Conservation (phyloP, 2,888 invertebrate species). For the Blera fallax region DNA sequence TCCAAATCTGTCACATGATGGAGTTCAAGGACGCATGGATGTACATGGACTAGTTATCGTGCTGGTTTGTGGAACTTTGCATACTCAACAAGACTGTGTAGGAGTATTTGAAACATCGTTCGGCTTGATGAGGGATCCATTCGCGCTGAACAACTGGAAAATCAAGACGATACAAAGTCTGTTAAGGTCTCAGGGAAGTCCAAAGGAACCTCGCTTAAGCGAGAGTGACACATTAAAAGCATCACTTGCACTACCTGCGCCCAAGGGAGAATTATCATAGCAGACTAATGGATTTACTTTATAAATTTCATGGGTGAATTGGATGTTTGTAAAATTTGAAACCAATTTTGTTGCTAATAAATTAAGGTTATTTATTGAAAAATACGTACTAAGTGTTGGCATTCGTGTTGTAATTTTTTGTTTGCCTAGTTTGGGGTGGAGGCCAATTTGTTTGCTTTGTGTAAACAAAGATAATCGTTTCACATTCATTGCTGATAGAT, state of each 20-base stretch:
- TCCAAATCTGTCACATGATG: slow-evolving; percentile 84
- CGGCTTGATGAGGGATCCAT: slow-evolving; percentile 85
- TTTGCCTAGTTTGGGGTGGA: not conserved
- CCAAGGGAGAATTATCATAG: slow-evolving; percentile 75
- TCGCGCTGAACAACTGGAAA: slow-evolving; percentile 86
- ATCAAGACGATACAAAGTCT: slow-evolving; percentile 84
- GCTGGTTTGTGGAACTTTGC: slow-evolving; percentile 85
- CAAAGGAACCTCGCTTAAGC: slow-evolving; percentile 74
- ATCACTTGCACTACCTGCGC: slow-evolving; percentile 76
- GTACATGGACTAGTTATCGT: slow-evolving; percentile 85
- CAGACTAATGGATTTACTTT: not conserved
- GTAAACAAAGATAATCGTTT: not conserved
- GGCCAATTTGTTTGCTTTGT: not conserved
- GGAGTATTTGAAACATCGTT: slow-evolving; percentile 87
- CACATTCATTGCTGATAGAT: not conserved
- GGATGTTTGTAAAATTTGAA: not conserved
- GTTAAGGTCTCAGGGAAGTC: slow-evolving; percentile 79
- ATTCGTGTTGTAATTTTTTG: not conserved
- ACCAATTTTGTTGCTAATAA: slow-evolving; percentile 1
- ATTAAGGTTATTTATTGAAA: slow-evolving; percentile 18
- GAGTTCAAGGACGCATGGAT: slow-evolving; percentile 84
- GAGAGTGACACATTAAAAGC: slow-evolving; percentile 76
- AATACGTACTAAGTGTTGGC: not conserved
- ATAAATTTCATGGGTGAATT: not conserved
- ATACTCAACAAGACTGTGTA: slow-evolving; percentile 82